Evolutionary conservation across 2,113 vertebrate species (phyloP), one percentile per base, ranked within the genome.

Genomic region (Sterna hirundo): DNA sequence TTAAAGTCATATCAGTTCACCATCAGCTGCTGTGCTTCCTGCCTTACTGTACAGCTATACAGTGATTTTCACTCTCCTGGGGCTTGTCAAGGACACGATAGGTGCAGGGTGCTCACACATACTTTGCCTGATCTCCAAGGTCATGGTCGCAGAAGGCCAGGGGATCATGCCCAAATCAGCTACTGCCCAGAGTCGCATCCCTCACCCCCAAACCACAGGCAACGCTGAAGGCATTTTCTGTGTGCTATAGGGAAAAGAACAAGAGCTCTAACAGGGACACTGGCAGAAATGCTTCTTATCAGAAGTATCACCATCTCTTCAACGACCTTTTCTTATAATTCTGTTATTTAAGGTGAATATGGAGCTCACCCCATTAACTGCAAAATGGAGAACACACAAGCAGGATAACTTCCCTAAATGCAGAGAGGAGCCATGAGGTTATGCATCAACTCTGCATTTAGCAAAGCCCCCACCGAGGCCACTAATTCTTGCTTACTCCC

Each of bases 1-100:
- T 71, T 92, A 44, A 95, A 93, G 92, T 75, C 72, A 96, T 68
- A n/a, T 86, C 34, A 77, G 76, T 60, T 91, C 86, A 93, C 22
- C 19, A 36, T 6, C 42, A 88, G 86, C 86, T 88, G 83, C 64
- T 81, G 18, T 62, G 64, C 47, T 66, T 92, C 64, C 51, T 90
- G 58, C 42, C 23, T 81, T 47, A n/a, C 6, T 68, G 65, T 52
- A 49, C 58, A 85, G 66, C 52, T 72, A 36, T 30, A 64, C 3
- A 34, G 23, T 15, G 36, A 71, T 40, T 69, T 83, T 74, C n/a
- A 34, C 46, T 38, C 65, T 58, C 40, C 83, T 29, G 25, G 69
- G 65, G 30, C 72, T 86, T 88, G 65, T 26, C 72, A 90, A 96
- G 88, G 80, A 47, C 76, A n/a, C 46, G 36, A 51, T 2, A 77